Percentiles rank a stretch among this genome's conserved stretches.
These are phyloP conservation scores for Dipodomys merriami DNA, from an alignment of 2,113 vertebrate genomes.

Conservation along the genomic window DNA sequence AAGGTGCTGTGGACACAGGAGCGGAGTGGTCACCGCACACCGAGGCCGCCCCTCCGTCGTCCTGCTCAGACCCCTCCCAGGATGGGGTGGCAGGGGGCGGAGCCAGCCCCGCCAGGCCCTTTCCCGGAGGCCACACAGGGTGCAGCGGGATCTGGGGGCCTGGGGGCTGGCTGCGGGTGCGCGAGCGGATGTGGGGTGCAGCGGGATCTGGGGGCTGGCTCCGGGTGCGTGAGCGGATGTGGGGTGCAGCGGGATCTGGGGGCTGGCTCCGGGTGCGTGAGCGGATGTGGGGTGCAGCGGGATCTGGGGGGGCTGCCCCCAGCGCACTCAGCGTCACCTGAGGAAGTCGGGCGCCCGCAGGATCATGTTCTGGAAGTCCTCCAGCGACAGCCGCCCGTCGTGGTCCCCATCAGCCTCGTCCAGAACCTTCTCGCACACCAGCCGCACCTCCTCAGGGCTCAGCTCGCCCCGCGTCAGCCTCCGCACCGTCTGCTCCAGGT, in stretches of 20 bases:
- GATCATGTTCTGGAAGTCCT: slow-evolving; percentile 98
- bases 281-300: too few relatives aligned
- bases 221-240: too few relatives aligned
- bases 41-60: too few relatives aligned
- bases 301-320: not conserved
- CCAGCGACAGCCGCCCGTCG: slow-evolving; percentile 93
- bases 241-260: too few relatives aligned
- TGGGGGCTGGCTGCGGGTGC: too few relatives aligned
- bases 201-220: too few relatives aligned
- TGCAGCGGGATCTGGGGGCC: too few relatives aligned
- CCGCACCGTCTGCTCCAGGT: slow-evolving; percentile 95
- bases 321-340: slow-evolving; percentile 86
- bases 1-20: slow-evolving; percentile 85
- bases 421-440: slow-evolving; percentile 97
- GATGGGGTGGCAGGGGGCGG: too few relatives aligned
- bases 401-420: slow-evolving; percentile 95
- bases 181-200: too few relatives aligned
- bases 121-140: rapidly evolving
- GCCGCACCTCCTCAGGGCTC: slow-evolving; percentile 92
- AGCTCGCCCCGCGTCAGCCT: slow-evolving; percentile 95
- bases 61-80: too few relatives aligned
- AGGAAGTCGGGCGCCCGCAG: slow-evolving; percentile 96
- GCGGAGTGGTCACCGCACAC: not conserved
- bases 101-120: too few relatives aligned
- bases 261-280: too few relatives aligned